Evolutionary conservation across 2,113 vertebrate species (phyloP).

Genomic region (Isurus oxyrinchus): DNA sequence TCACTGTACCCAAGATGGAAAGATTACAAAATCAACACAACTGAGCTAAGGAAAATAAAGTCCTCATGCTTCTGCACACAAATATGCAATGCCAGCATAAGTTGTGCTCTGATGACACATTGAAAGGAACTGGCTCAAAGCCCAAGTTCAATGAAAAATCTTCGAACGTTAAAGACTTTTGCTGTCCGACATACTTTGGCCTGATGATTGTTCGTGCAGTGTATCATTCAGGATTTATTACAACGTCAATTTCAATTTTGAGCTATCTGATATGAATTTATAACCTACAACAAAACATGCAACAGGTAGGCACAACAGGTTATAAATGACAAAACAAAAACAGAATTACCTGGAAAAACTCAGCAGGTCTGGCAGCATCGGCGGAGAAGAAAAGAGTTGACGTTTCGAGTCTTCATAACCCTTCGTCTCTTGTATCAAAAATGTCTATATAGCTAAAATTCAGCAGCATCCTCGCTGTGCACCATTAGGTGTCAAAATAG

Average conservation of each 20-base stretch:
- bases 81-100: neutral
- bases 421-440: neutral
- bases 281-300: neutral
- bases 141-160: neutral
- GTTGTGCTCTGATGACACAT: neutral
- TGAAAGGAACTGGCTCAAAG: neutral
- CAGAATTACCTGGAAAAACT: too few species aligned
- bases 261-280: neutral
- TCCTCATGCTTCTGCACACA: neutral
- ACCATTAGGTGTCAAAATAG: neutral
- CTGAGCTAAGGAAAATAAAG: conserved; percentile 6
- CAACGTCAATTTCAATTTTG: neutral
- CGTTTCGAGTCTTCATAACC: too few species aligned
- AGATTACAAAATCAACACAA: conserved; percentile 1
- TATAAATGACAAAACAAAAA: too few species aligned
- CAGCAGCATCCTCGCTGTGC: neutral
- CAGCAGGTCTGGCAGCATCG: too few species aligned
- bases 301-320: neutral
- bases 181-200: neutral
- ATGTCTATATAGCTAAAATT: neutral
- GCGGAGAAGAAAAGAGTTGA: too few species aligned
- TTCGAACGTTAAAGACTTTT: neutral
- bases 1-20: conserved; percentile 19
- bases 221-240: neutral
- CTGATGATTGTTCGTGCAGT: neutral